phyloP scores from a whole-genome alignment of 2,888 invertebrate species.

The Petrophora chlorosata region DNA sequence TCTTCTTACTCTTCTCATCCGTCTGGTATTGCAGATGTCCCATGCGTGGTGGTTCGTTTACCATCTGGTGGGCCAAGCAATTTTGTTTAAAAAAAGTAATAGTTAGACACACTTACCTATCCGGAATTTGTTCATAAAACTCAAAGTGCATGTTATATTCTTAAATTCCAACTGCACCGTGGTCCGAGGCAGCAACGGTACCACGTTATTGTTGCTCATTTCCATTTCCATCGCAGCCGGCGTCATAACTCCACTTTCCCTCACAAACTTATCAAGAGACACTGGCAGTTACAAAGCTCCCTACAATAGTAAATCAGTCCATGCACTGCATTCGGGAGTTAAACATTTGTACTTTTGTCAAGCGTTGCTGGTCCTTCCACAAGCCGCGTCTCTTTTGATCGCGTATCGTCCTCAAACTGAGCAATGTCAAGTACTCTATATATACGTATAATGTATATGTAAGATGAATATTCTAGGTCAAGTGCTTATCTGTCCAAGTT shows the following conservation, averaged over 20 bases:
- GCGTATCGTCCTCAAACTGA: too few relatives aligned
- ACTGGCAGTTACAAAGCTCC: background rate
- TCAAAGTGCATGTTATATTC: slow-evolving; percentile 86
- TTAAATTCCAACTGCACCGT: slow-evolving; percentile 88
- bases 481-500: slow-evolving; percentile 20
- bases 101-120: slow-evolving; percentile 82
- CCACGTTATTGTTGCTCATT: slow-evolving; percentile 69
- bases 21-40: too few relatives aligned
- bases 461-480: slow-evolving; percentile 11
- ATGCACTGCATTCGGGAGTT: slow-evolving; percentile 5
- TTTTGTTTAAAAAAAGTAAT: too few relatives aligned
- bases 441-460: background rate
- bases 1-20: too few relatives aligned
- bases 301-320: background rate
- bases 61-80: too few relatives aligned
- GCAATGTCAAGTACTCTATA: background rate
- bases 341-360: background rate
- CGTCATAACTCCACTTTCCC: slow-evolving; percentile 55
- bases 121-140: slow-evolving; percentile 81
- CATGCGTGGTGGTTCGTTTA: too few relatives aligned
- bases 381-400: too few relatives aligned
- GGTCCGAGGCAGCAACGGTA: slow-evolving; percentile 78
- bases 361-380: background rate
- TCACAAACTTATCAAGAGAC: slow-evolving; percentile 17
- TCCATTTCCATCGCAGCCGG: slow-evolving; percentile 55